phyloP scores from a whole-genome alignment of 2,888 invertebrate genomes.

The Poecilus cupreus region DNA sequence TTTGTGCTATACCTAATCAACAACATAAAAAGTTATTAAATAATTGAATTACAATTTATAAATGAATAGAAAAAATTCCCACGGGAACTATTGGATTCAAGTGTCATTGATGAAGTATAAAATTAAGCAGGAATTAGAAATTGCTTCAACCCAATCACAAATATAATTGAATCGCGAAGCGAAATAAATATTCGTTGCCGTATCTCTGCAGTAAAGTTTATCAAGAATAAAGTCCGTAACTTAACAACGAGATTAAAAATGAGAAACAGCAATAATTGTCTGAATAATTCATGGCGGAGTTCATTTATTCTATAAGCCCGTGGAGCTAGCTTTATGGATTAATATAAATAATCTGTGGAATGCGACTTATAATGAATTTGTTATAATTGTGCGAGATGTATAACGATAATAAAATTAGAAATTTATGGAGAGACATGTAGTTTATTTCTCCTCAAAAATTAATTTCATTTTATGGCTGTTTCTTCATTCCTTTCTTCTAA shows the following conservation, averaged over 20 bases:
- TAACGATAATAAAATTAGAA: background rate
- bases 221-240: background rate
- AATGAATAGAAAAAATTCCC: background rate
- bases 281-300: slow-evolving; percentile 39
- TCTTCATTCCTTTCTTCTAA: too few relatives aligned
- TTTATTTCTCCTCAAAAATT: background rate
- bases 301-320: background rate
- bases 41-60: background rate
- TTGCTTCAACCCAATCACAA: background rate
- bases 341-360: slow-evolving; percentile 26
- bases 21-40: too few relatives aligned
- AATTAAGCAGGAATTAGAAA: background rate
- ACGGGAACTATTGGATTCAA: background rate
- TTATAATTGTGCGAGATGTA: slow-evolving; percentile 22
- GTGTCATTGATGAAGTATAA: background rate
- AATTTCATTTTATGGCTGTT: background rate
- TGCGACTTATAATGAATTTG: slow-evolving; percentile 25
- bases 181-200: background rate
- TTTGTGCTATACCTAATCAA: too few relatives aligned
- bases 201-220: background rate
- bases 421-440: background rate
- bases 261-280: slow-evolving; percentile 35
- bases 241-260: slow-evolving; percentile 38
- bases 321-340: slow-evolving; percentile 28
- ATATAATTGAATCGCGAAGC: slow-evolving; percentile 1